Evolutionary conservation across 2,797 vertebrate genomes (phyloP).

Genomic region (Danio tinwini): DNA sequence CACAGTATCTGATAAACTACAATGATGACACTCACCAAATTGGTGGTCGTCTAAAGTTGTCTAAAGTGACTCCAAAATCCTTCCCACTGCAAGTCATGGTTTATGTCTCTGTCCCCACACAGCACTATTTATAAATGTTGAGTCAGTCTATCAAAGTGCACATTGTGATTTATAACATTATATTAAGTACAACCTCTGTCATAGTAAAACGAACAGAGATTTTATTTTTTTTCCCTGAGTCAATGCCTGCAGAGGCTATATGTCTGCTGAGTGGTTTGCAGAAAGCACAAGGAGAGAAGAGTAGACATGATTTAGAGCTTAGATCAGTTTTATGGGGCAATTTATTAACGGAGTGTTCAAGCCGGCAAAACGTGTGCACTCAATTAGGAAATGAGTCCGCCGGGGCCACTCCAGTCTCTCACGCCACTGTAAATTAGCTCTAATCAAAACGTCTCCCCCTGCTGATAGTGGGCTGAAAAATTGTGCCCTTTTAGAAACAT

Average conservation of each 20-base stretch:
- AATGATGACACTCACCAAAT: not conserved
- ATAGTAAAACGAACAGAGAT: conserved; percentile 34
- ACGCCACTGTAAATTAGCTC: conserved; percentile 67
- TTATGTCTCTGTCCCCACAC: conserved; percentile 38
- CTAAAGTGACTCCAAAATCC: not conserved
- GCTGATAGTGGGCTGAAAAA: conserved; percentile 50
- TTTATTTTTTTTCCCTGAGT: conserved; percentile 46
- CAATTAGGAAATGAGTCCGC: conserved; percentile 80
- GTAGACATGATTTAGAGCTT: conserved; percentile 72
- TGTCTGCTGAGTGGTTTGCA: conserved; percentile 40
- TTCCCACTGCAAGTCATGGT: conserved; percentile 17
- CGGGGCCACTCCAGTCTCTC: conserved; percentile 55
- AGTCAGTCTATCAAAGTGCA: conserved; percentile 27
- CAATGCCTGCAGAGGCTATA: conserved; percentile 27
- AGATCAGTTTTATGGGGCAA: conserved; percentile 76
- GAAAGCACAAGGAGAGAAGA: conserved; percentile 53
- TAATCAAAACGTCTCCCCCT: conserved; percentile 67
- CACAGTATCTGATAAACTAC: conserved; percentile 19
- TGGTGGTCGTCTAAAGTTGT: conserved; percentile 12
- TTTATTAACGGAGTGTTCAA: conserved; percentile 71
- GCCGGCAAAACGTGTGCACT: conserved; percentile 65
- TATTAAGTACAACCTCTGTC: conserved; percentile 24
- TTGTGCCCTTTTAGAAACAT: conserved; percentile 47
- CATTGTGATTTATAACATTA: conserved; percentile 34
- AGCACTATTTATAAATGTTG: conserved; percentile 33